Base-by-base conservation (phyloP, 2,797 vertebrate genomes). In the Anniella stebbinsi region DNA sequence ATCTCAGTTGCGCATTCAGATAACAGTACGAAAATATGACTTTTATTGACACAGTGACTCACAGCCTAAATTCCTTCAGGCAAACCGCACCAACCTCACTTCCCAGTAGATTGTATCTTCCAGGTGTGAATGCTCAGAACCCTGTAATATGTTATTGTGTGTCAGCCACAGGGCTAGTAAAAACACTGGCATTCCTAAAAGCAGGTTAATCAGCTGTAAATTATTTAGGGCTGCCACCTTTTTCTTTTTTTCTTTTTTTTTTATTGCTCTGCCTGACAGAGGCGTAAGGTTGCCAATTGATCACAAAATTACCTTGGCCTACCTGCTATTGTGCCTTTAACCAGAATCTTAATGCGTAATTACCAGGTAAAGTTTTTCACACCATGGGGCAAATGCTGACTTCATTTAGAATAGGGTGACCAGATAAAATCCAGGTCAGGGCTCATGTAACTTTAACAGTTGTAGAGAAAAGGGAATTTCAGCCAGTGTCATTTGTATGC, bases 61-160 rank as follows among this genome's bases (percentile, higher is more conserved):
- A 15, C 70, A 63, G 60, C 23, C 51, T 67, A 38, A 0, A 0
- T 82, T 89, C 83, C 33, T 28, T 63, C 2, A 12, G 11, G n/a
- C 48, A 1, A 88, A 88, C n/a, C 28, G 87, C 87, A 80, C 80
- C 69, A 28, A 12, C 18, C 15, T 1, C 33, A 13, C 60, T 72
- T 86, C 63, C 84, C 0, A 1, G 0, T 41, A 88, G 33, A 30
- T 78, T 80, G 63, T 1, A 1, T 63, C 84, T 88, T 38, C 15
- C 57, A 30, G 84, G 84, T 36, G 45, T 12, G 12, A 7, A 5
- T 2, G 1, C 30, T 0, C n/a, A 1, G 0, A 45, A 23, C 9
- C 25, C 15, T 38, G 0, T 1, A 0, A 38, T 12, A 0, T 0
- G 2, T 73, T 28, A 25, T 54, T 0, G 0, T 0, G 0, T 77